Evolutionary conservation across 2,113 vertebrate genomes (phyloP).

Genomic region (Polypterus senegalus): DNA sequence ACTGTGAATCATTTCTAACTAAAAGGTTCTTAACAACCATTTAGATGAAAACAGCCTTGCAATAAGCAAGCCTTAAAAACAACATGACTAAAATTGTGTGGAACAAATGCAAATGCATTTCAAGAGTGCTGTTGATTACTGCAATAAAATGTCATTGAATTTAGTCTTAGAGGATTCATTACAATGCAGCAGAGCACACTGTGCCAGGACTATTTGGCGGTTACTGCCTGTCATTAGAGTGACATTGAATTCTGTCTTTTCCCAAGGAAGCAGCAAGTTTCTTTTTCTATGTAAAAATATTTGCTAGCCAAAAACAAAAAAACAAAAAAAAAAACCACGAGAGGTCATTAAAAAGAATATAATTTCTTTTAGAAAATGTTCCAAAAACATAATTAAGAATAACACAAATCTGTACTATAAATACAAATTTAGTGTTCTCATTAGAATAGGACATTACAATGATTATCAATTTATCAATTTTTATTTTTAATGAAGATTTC

Average conservation of each 20-base stretch:
- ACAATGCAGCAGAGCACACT: background rate
- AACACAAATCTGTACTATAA: too few relatives aligned
- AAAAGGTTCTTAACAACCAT: too few relatives aligned
- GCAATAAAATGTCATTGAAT: slow-evolving; percentile 8
- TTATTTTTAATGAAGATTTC: too few relatives aligned
- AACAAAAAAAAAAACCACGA: background rate
- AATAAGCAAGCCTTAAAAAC: too few relatives aligned
- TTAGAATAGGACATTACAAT: too few relatives aligned
- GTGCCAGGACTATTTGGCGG: background rate
- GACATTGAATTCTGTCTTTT: slow-evolving; percentile 9
- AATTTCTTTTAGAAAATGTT: too few relatives aligned
- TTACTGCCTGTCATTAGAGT: slow-evolving; percentile 4
- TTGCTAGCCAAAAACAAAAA: background rate
- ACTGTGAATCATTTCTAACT: too few relatives aligned
- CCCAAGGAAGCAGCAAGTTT: background rate
- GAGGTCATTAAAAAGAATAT: background rate
- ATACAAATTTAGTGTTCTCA: too few relatives aligned
- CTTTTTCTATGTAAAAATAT: slow-evolving; percentile 1
- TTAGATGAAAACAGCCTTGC: too few relatives aligned
- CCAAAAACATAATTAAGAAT: too few relatives aligned
- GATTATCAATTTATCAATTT: too few relatives aligned
- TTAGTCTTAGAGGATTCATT: slow-evolving; percentile 1
- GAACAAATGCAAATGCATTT: slow-evolving; percentile 1
- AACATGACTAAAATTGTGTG: background rate
- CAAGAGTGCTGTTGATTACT: slow-evolving; percentile 12